A percentile compares a stretch with the other conserved stretches of the same genome.
Evolutionary conservation across 1,140 invertebrate species (phyloP).

Genomic region (Drosophila parvula): DNA sequence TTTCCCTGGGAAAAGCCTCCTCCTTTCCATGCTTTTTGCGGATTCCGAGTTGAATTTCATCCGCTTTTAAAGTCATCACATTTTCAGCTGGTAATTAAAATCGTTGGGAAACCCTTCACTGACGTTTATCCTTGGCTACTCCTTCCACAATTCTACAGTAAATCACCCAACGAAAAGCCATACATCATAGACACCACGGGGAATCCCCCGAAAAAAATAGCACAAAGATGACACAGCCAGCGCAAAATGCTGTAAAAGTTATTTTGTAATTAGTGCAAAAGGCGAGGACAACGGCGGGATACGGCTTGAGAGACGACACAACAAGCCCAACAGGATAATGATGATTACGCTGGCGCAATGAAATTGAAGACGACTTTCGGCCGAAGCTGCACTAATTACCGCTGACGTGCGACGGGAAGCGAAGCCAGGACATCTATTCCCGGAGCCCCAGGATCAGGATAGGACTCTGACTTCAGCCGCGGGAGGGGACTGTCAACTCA

Average conservation of each 20-base stretch:
- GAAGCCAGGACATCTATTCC: slow-evolving; percentile 9
- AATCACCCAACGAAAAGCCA: slow-evolving; percentile 70
- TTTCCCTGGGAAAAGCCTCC: slow-evolving; percentile 6
- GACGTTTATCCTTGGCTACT: slow-evolving; percentile 49
- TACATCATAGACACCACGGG: slow-evolving; percentile 74
- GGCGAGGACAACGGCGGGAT: slow-evolving; percentile 39
- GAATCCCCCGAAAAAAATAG: slow-evolving; percentile 54
- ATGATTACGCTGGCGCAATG: slow-evolving; percentile 61
- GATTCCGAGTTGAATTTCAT: slow-evolving; percentile 19
- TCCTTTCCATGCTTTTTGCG: slow-evolving; percentile 1
- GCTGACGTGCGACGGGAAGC: slow-evolving; percentile 56
- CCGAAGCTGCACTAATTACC: slow-evolving; percentile 75
- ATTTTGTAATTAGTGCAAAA: slow-evolving; percentile 79
- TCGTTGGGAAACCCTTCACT: slow-evolving; percentile 59
- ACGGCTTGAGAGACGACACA: slow-evolving; percentile 27
- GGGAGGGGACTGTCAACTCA: slow-evolving; percentile 68
- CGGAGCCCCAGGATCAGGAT: neutral
- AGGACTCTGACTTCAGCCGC: neutral
- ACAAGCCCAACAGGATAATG: slow-evolving; percentile 39
- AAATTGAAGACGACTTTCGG: slow-evolving; percentile 77
- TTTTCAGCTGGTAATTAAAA: slow-evolving; percentile 64
- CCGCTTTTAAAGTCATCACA: slow-evolving; percentile 52
- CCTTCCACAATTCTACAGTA: slow-evolving; percentile 24
- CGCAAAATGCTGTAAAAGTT: slow-evolving; percentile 59
- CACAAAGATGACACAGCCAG: slow-evolving; percentile 63